phyloP scores from a whole-genome alignment of 2,113 vertebrate genomes.

The Raja brachyura region DNA sequence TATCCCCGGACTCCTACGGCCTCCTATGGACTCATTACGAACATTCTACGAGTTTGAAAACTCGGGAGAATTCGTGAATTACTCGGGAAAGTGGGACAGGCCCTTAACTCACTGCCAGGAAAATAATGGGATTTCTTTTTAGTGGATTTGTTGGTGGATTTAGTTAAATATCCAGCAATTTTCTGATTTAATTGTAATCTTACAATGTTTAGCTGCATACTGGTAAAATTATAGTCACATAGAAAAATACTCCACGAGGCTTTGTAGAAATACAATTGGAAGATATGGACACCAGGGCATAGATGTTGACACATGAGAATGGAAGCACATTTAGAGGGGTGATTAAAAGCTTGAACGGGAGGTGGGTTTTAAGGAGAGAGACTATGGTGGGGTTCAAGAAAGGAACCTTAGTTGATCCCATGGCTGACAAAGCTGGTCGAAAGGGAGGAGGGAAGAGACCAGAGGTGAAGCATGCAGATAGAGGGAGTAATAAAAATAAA shows the following conservation, averaged over 20 bases:
- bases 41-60: too few relatives aligned
- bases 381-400: background rate
- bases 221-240: background rate
- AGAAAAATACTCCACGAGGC: background rate
- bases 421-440: background rate
- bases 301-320: too few relatives aligned
- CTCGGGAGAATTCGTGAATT: too few relatives aligned
- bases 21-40: too few relatives aligned
- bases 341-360: background rate
- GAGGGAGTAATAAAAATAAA: background rate
- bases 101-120: too few relatives aligned
- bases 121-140: background rate
- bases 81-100: too few relatives aligned
- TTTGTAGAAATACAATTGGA: background rate
- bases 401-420: background rate
- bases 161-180: background rate
- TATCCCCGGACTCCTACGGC: too few relatives aligned
- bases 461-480: background rate
- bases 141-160: background rate
- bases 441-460: background rate
- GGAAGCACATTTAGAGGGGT: too few relatives aligned
- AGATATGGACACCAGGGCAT: background rate
- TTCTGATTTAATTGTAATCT: background rate
- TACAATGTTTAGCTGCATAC: background rate
- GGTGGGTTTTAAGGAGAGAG: background rate